Evolutionary conservation across 2,797 vertebrate genomes (phyloP).

Genomic region (Coccyzus lansbergi): DNA sequence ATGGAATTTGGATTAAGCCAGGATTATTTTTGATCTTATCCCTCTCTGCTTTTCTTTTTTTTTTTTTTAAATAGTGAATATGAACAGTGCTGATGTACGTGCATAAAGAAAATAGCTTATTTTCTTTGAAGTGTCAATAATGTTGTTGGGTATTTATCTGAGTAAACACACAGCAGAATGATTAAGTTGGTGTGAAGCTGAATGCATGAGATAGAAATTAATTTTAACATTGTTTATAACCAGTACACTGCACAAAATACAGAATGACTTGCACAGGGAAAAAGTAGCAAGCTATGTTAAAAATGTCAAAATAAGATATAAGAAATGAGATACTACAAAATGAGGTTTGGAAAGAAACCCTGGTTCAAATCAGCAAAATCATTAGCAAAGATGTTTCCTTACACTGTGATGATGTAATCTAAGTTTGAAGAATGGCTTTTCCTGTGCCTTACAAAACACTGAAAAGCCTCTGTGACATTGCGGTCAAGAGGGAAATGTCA

Average conservation of each 20-base stretch:
- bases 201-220: slow-evolving; percentile 54
- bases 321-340: not conserved
- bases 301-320: not conserved
- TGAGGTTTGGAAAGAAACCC: not conserved
- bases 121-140: slow-evolving; percentile 62
- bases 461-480: fast-evolving
- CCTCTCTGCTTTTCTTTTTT: not conserved
- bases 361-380: not conserved
- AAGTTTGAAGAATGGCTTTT: not conserved
- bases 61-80: not conserved
- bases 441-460: not conserved
- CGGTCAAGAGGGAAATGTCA: not conserved
- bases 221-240: slow-evolving; percentile 58
- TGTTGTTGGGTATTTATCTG: slow-evolving; percentile 59
- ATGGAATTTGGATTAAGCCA: slow-evolving; percentile 62
- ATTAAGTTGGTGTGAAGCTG: slow-evolving; percentile 38
- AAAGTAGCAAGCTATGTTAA: not conserved
- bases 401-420: fast-evolving
- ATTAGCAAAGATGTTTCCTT: not conserved
- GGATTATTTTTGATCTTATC: slow-evolving; percentile 66
- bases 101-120: slow-evolving; percentile 39
- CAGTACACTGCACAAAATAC: not conserved
- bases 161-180: slow-evolving; percentile 35
- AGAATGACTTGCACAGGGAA: not conserved
- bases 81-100: not conserved